Percentiles rank a stretch among this genome's conserved stretches.
Conservation (phyloP, 2,888 invertebrate genomes). For the Caenorhabditis angaria region DNA sequence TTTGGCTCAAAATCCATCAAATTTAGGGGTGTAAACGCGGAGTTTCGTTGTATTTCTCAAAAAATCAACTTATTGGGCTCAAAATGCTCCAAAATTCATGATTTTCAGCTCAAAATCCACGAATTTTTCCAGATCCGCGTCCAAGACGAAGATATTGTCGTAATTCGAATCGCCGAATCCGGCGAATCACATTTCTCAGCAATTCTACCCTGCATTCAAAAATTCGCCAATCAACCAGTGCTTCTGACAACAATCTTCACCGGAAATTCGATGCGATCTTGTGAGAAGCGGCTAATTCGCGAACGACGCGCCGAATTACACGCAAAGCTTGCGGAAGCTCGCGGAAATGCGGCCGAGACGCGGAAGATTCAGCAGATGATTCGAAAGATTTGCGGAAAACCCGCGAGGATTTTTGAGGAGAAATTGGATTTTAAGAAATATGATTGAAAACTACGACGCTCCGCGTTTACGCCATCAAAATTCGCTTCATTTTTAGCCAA, state of each 20-base stretch:
- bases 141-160: constrained; percentile 41
- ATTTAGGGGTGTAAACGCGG: too few species aligned
- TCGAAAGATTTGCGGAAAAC: constrained; percentile 29
- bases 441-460: too few species aligned
- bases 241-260: constrained; percentile 47
- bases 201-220: constrained; percentile 37
- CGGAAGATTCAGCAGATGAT: constrained; percentile 9
- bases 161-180: constrained; percentile 34
- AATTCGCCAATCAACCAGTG: constrained; percentile 36
- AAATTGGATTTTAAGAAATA: too few species aligned
- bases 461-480: too few species aligned
- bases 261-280: constrained; percentile 52
- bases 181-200: constrained; percentile 38
- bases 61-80: background rate
- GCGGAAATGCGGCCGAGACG: constrained; percentile 13
- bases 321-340: too few species aligned
- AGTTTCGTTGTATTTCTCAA: too few species aligned
- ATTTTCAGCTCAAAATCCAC: too few species aligned
- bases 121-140: constrained; percentile 39
- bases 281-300: constrained; percentile 46
- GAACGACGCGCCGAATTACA: constrained; percentile 47
- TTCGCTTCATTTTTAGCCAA: too few species aligned
- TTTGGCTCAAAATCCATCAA: too few species aligned
- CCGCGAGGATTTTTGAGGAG: constrained; percentile 33
- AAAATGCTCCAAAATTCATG: background rate